phyloP scores from a whole-genome alignment of 2,113 vertebrate species.

The Mormoops blainvillei region DNA sequence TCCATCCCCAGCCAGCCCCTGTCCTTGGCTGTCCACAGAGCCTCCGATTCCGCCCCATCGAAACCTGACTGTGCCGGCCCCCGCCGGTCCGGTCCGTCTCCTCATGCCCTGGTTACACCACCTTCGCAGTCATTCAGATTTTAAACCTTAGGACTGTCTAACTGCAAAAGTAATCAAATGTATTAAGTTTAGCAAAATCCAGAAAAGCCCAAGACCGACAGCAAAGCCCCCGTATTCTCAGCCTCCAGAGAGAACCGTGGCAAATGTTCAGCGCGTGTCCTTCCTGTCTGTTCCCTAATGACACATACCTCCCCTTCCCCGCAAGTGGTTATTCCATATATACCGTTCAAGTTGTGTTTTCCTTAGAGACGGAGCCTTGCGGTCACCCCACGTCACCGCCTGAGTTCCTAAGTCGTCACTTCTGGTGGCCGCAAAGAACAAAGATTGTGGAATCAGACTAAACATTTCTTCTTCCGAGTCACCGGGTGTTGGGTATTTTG shows the following conservation, averaged over 20 bases:
- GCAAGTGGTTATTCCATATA: too few relatives aligned
- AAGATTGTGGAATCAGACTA: background rate
- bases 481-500: background rate
- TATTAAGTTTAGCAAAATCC: background rate
- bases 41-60: background rate
- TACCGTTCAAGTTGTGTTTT: background rate
- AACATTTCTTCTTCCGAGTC: background rate
- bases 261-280: background rate
- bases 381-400: background rate
- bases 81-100: background rate
- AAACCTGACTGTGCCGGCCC: background rate
- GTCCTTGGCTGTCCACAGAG: background rate
- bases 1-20: background rate
- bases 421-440: background rate
- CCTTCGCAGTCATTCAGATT: background rate
- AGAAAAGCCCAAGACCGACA: background rate
- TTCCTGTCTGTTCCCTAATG: background rate
- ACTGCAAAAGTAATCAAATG: background rate
- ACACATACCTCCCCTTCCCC: rapidly evolving
- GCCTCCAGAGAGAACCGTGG: background rate
- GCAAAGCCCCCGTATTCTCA: too few relatives aligned
- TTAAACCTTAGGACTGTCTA: background rate
- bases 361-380: background rate
- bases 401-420: background rate
- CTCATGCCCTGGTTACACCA: background rate